These are phyloP conservation scores for Dolichoris vasculosae DNA, from an alignment of 1,140 invertebrate species.

Conservation along the genomic window DNA sequence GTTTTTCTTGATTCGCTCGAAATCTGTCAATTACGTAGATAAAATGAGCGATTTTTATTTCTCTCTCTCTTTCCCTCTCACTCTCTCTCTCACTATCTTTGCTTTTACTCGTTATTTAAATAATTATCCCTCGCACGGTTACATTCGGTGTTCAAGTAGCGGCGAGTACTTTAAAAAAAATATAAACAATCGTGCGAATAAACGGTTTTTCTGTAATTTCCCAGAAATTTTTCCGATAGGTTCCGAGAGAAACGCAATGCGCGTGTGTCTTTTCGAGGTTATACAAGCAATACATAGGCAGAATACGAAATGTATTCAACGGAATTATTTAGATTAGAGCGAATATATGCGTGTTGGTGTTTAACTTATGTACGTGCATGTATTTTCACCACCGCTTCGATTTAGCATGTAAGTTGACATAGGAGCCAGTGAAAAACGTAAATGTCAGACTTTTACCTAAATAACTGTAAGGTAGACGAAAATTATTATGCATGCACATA, in stretches of 20 bases:
- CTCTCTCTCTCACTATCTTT: background rate
- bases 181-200: background rate
- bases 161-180: background rate
- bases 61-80: background rate
- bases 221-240: background rate
- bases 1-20: background rate
- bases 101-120: background rate
- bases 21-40: slow-evolving; percentile 12
- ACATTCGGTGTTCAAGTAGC: background rate
- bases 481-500: background rate
- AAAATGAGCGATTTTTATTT: background rate
- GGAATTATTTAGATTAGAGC: background rate
- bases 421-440: background rate
- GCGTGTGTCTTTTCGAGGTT: background rate
- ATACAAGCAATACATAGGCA: background rate
- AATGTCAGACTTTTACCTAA: background rate
- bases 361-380: background rate
- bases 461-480: background rate
- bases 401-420: background rate
- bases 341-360: background rate
- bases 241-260: background rate
- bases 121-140: background rate
- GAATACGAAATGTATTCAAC: background rate
- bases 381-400: background rate
- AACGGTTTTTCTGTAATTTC: background rate